phyloP scores from a whole-genome alignment of 2,113 vertebrate species.

The Hippolais icterina region DNA sequence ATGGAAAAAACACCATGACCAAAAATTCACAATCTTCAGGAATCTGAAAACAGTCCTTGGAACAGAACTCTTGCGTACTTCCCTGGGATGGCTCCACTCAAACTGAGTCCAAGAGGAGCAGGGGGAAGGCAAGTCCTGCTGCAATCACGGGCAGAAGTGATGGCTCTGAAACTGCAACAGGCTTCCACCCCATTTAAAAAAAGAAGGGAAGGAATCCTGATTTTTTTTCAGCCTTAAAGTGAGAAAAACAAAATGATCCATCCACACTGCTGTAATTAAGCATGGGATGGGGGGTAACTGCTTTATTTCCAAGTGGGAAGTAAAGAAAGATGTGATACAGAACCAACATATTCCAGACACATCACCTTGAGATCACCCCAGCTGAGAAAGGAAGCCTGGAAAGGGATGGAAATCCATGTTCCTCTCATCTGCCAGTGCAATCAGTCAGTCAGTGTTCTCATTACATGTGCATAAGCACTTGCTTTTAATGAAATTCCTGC shows the following conservation, averaged over 20 bases:
- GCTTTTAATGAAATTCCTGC: background rate
- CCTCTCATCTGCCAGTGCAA: background rate
- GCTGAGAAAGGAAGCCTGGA: background rate
- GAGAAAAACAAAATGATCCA: background rate
- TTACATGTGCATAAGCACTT: background rate
- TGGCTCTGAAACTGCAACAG: background rate
- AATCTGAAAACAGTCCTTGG: slow-evolving; percentile 6
- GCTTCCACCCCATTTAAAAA: background rate
- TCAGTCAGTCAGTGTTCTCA: background rate
- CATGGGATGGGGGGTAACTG: background rate
- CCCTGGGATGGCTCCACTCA: background rate
- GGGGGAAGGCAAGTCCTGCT: background rate
- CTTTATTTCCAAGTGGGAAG: background rate
- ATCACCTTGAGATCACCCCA: background rate
- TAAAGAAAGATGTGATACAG: background rate
- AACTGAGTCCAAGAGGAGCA: rapidly evolving
- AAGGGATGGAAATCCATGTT: background rate
- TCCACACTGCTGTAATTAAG: background rate
- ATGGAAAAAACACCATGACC: slow-evolving; percentile 11
- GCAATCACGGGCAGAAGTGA: background rate
- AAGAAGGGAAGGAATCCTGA: background rate
- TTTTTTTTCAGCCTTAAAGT: background rate
- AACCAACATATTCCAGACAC: background rate
- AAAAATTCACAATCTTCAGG: background rate
- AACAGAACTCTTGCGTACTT: background rate